These are phyloP conservation scores for Bungarus multicinctus DNA, from an alignment of 2,113 vertebrate genomes.

Conservation along the genomic window DNA sequence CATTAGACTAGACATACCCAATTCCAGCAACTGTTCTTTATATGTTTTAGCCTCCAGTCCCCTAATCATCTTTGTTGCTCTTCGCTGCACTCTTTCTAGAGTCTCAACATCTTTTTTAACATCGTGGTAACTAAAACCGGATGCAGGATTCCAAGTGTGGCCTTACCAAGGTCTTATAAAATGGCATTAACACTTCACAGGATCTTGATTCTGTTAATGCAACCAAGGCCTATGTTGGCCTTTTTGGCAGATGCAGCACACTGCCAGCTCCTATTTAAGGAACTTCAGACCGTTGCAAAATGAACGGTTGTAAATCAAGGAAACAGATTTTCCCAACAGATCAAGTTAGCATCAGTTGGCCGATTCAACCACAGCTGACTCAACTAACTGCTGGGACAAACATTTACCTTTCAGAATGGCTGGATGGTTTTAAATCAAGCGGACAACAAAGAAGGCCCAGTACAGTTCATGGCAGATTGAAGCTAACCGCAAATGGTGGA, in stretches of 20 bases:
- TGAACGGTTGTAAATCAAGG: not conserved
- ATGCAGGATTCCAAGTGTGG: not conserved
- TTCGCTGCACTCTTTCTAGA: not conserved
- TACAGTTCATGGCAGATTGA: not conserved
- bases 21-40: not conserved
- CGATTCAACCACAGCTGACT: not conserved
- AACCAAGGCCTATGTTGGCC: not conserved
- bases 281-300: not conserved
- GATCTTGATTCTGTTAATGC: not conserved
- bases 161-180: not conserved
- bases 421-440: not conserved
- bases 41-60: not conserved
- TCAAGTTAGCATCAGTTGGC: not conserved
- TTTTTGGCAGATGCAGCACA: not conserved
- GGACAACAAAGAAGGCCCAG: not conserved
- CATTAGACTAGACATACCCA: not conserved
- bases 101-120: not conserved
- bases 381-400: not conserved
- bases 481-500: not conserved
- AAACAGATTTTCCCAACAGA: not conserved
- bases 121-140: not conserved
- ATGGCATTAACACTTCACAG: not conserved
- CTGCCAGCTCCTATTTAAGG: not conserved
- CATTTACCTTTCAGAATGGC: not conserved
- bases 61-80: no score